Conservation (phyloP, 1,140 invertebrate genomes). For the Adoxophyes honmai region DNA sequence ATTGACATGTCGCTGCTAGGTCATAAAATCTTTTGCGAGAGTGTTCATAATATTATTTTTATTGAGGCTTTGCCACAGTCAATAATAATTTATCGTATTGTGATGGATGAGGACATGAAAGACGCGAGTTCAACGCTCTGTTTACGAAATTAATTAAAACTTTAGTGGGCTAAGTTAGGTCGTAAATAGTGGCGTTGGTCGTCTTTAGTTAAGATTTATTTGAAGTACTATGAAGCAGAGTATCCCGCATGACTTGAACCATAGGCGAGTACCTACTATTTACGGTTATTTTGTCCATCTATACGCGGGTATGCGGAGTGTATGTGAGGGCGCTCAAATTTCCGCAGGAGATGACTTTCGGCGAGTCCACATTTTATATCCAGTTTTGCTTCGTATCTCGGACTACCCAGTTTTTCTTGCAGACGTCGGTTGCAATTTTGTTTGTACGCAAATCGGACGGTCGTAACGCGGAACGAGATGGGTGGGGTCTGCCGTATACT, state of each 20-base stretch:
- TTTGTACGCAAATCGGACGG: conserved; percentile 62
- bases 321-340: conserved; percentile 23
- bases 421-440: conserved; percentile 42
- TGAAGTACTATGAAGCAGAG: no score
- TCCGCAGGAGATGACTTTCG: conserved; percentile 43
- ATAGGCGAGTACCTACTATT: neutral
- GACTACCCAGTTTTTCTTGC: conserved; percentile 30
- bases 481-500: conserved; percentile 19
- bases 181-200: no score
- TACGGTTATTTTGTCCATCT: neutral
- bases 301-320: neutral
- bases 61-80: no score
- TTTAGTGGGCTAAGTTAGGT: no score
- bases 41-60: no score
- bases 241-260: no score
- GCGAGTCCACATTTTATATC: conserved; percentile 44
- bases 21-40: no score
- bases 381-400: conserved; percentile 34
- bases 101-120: no score
- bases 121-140: no score
- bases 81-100: no score
- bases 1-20: neutral
- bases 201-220: no score
- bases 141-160: no score
- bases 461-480: conserved; percentile 52